A percentile compares a stretch with the other conserved stretches of the same genome.
phyloP scores from a whole-genome alignment of 1,140 invertebrate genomes.

The Saccostrea glomerata region DNA sequence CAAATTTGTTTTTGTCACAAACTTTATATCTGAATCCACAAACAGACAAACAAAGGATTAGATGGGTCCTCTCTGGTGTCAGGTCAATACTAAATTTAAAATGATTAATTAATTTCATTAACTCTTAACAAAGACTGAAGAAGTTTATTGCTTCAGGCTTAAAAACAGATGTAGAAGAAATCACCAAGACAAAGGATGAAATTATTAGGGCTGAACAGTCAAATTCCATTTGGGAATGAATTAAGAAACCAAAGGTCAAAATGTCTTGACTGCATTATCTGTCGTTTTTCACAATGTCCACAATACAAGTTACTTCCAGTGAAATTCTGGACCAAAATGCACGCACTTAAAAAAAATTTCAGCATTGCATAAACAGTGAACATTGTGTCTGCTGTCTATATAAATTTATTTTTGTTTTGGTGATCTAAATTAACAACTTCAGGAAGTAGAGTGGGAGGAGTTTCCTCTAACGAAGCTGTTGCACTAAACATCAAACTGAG shows the following conservation, averaged over 20 bases:
- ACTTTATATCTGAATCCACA: background rate
- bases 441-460: background rate
- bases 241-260: background rate
- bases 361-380: too few relatives aligned
- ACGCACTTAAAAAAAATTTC: background rate
- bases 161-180: background rate
- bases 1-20: constrained; percentile 35
- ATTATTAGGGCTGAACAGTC: constrained; percentile 3
- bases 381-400: too few relatives aligned
- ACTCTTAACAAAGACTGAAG: background rate
- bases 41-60: constrained; percentile 34
- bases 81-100: constrained; percentile 18
- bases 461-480: background rate
- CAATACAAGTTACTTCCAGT: background rate
- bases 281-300: background rate
- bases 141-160: background rate
- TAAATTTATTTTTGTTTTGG: background rate
- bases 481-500: background rate
- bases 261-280: background rate
- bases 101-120: constrained; percentile 33
- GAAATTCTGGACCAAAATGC: background rate
- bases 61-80: background rate
- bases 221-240: background rate
- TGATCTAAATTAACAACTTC: background rate
- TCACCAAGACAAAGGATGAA: background rate